Base-by-base conservation (phyloP, 2,888 invertebrate genomes). In the Cosmia pyralina region DNA sequence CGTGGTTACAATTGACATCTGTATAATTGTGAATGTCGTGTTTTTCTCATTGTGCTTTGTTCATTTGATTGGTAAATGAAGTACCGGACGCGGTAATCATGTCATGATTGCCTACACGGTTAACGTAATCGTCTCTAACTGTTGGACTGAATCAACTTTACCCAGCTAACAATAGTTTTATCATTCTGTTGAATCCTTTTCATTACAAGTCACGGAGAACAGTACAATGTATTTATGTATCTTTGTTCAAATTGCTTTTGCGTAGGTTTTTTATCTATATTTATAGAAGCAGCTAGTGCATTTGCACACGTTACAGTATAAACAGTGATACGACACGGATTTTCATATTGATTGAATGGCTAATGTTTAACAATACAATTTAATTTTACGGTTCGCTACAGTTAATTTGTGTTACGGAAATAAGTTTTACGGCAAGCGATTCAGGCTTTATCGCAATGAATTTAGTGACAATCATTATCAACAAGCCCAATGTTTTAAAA, bases 51-150 rank as follows among this genome's bases (percentile, higher is more conserved):
- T 81, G 81, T 77, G 82, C 86, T 90, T 89, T 90, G 89, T 90
- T 86, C 88, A 77, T 90, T 86, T 90, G 90, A 93, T 94, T 92
- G 89, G 88, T 92, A 93, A 94, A 94, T 93, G 91, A 91, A 91
- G 87, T 89, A 89, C 94, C 94, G 95, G 95, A 95, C 91, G 92
- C 80, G 80, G 93, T 94, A 95, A 95, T 95, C 93, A 93, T 95
- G 91, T 87, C 89, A 94, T 95, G 93, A 95, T 95, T 94, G 91
- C 90, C 86, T 86, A 86, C 88, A 91, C 94, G 91, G 92, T 94
- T 93, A 92, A 83, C 88, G 92, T 94, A 94, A 95, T 94, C 90
- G 90, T 91, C 85, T 89, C 86, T 88, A 89, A 85, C 87, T 90
- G 72, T 76, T 88, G 85, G 86, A 84, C 89, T 87, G 92, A 92